Percentiles rank a stretch among this genome's conserved stretches.
Evolutionary conservation across 2,888 invertebrate species (phyloP).

Genomic region (Tetragonisca angustula): DNA sequence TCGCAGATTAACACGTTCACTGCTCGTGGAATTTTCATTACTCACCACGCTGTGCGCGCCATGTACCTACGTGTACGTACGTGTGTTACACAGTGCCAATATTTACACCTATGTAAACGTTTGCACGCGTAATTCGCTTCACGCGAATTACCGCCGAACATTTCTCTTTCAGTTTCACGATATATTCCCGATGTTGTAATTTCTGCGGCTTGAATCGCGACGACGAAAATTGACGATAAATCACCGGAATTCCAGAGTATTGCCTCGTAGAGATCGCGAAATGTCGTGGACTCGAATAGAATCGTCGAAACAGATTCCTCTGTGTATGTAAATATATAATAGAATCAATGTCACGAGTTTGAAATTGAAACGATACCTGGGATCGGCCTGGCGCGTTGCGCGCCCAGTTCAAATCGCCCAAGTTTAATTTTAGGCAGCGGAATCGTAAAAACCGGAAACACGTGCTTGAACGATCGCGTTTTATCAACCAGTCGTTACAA

Average conservation of each 20-base stretch:
- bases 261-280: slow-evolving; percentile 25
- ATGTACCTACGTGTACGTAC: not conserved
- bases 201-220: not conserved
- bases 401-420: slow-evolving; percentile 15
- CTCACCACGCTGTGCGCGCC: not conserved
- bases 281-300: not conserved
- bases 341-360: slow-evolving; percentile 7
- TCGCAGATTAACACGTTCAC: not conserved
- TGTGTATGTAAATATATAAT: slow-evolving; percentile 41
- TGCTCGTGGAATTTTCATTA: not conserved
- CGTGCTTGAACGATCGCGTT: slow-evolving; percentile 41
- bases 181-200: not conserved
- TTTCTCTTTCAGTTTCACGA: not conserved
- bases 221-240: not conserved
- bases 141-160: not conserved
- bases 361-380: not conserved
- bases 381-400: not conserved
- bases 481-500: slow-evolving; percentile 46
- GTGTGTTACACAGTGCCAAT: not conserved
- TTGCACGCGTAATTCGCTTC: not conserved
- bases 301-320: not conserved
- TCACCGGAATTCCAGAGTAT: slow-evolving; percentile 29
- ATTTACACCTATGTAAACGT: not conserved
- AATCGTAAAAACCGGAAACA: slow-evolving; percentile 53
- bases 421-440: slow-evolving; percentile 2